Percentiles rank a stretch among this genome's conserved stretches.
Conservation (phyloP, 2,113 vertebrate genomes). For the Scomber japonicus region DNA sequence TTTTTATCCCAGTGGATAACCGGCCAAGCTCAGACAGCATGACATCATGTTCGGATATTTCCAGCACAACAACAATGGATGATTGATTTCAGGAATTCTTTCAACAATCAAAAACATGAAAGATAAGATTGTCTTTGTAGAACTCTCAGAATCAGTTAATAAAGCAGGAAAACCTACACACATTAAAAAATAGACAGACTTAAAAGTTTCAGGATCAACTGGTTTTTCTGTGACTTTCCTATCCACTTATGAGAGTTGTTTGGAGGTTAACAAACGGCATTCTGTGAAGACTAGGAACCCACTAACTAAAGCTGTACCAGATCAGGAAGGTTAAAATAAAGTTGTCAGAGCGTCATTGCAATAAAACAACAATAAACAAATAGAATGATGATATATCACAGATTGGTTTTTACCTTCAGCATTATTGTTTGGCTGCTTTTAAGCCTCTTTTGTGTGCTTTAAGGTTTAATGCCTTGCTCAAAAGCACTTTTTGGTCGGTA, state of each 20-base stretch:
- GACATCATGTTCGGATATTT: constrained; percentile 64
- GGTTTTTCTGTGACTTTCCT: no score
- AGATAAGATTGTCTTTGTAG: background rate
- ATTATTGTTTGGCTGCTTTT: background rate
- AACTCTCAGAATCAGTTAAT: background rate
- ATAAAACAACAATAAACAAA: background rate
- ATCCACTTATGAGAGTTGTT: background rate
- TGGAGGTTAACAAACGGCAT: constrained; percentile 1
- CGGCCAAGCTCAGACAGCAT: constrained; percentile 56
- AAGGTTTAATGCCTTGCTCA: constrained; percentile 11
- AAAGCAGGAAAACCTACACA: background rate
- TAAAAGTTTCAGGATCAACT: background rate
- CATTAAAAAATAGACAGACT: background rate
- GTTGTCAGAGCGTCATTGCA: background rate
- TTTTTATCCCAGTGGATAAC: constrained; percentile 51
- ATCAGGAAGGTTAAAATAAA: background rate
- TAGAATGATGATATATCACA: background rate
- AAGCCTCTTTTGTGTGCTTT: background rate
- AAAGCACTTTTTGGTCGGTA: background rate
- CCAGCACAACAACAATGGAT: constrained; percentile 20
- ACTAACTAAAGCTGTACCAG: background rate
- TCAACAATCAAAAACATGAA: constrained; percentile 30
- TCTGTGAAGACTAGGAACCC: constrained; percentile 8
- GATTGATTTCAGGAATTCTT: constrained; percentile 28
- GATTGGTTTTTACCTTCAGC: background rate